phyloP scores from a whole-genome alignment of 2,113 vertebrate genomes.

The Gallinago paraguaiae region DNA sequence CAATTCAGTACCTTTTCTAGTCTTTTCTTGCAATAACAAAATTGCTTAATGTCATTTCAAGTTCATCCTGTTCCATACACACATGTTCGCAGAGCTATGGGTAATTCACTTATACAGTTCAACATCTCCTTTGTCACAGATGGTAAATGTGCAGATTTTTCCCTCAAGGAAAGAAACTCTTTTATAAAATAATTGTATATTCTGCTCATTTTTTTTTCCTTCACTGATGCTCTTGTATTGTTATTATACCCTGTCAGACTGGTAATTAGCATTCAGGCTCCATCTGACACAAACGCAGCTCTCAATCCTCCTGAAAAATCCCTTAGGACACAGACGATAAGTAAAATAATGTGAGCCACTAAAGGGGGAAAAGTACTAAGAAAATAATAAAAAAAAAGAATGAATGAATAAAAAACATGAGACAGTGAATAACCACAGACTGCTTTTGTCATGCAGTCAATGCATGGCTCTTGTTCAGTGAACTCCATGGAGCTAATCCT shows the following conservation, averaged over 20 bases:
- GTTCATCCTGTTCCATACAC: slow-evolving; percentile 66
- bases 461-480: slow-evolving; percentile 13
- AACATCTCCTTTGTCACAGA: slow-evolving; percentile 72
- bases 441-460: background rate
- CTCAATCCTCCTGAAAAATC: slow-evolving; percentile 56
- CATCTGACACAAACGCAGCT: slow-evolving; percentile 61
- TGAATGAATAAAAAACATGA: background rate
- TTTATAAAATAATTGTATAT: slow-evolving; percentile 77
- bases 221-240: slow-evolving; percentile 64
- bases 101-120: slow-evolving; percentile 67
- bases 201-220: slow-evolving; percentile 62
- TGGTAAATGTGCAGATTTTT: slow-evolving; percentile 73
- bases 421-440: background rate
- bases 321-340: slow-evolving; percentile 37
- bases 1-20: slow-evolving; percentile 52
- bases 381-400: background rate
- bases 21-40: slow-evolving; percentile 59
- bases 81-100: slow-evolving; percentile 33
- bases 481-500: background rate
- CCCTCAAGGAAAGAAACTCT: slow-evolving; percentile 69
- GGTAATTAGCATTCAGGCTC: slow-evolving; percentile 72
- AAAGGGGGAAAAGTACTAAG: background rate
- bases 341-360: slow-evolving; percentile 27
- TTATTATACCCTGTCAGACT: slow-evolving; percentile 71
- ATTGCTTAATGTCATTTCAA: slow-evolving; percentile 75